Percentiles rank a stretch among this genome's conserved stretches.
Conservation (phyloP, 2,888 invertebrate species). For the Nomada flava region DNA sequence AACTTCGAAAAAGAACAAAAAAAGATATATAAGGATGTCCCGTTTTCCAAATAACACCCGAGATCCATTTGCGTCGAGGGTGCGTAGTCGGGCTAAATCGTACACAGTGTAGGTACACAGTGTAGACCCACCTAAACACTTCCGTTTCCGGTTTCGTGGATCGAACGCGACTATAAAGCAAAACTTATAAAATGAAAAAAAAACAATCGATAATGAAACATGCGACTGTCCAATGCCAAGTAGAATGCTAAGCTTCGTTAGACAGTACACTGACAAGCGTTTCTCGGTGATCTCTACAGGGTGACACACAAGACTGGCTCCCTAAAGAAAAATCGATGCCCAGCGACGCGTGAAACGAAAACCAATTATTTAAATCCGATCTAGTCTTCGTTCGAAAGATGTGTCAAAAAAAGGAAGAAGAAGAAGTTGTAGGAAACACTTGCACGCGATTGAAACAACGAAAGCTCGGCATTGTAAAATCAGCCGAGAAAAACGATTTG, state of each 20-base stretch:
- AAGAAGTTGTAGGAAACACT: neutral
- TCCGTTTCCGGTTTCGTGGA: conserved; percentile 80
- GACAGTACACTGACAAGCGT: conserved; percentile 68
- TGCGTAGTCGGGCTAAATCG: conserved; percentile 23
- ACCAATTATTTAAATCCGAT: neutral
- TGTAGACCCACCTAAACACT: conserved; percentile 47
- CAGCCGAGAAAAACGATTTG: conserved; percentile 24
- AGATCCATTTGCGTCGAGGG: neutral
- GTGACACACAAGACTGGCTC: conserved; percentile 60
- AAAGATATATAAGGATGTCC: neutral
- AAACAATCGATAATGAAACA: conserved; percentile 68
- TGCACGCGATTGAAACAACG: conserved; percentile 58
- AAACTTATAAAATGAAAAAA: conserved; percentile 42
- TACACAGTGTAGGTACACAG: conserved; percentile 13
- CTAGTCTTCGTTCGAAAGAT: conserved; percentile 6
- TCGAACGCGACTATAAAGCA: conserved; percentile 56
- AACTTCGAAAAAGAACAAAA: neutral
- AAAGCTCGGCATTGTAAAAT: conserved; percentile 29
- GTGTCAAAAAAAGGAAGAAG: neutral
- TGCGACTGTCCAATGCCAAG: conserved; percentile 73
- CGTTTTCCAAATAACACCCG: conserved; percentile 27
- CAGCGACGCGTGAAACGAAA: neutral
- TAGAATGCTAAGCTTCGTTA: conserved; percentile 76
- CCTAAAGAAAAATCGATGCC: neutral
- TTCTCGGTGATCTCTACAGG: conserved; percentile 76